phyloP scores from a whole-genome alignment of 1,140 invertebrate species.

The Cryptotermes secundus region DNA sequence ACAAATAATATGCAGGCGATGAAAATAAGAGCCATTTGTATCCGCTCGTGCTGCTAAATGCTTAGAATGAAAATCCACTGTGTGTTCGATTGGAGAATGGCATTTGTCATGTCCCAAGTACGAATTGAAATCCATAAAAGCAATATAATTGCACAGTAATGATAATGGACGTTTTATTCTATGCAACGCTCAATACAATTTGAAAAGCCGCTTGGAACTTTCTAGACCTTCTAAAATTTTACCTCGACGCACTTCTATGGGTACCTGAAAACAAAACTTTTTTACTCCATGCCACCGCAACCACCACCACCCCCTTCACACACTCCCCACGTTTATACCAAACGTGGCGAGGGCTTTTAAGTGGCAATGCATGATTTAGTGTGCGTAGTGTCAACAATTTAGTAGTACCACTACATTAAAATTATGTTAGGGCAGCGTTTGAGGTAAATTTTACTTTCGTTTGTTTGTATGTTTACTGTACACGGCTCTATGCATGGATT shows the following conservation, averaged over 20 bases:
- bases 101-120: neutral
- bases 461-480: neutral
- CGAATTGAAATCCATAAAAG: neutral
- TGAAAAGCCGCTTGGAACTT: neutral
- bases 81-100: neutral
- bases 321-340: too few species aligned
- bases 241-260: too few species aligned
- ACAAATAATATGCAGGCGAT: too few species aligned
- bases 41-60: too few species aligned
- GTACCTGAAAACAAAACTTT: neutral
- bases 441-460: conserved; percentile 11
- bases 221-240: neutral
- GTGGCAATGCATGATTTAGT: conserved; percentile 16
- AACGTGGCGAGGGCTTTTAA: neutral
- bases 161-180: neutral
- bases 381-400: neutral
- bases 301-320: too few species aligned
- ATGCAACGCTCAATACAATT: neutral
- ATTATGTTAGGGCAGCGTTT: neutral
- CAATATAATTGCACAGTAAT: neutral
- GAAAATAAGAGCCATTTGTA: too few species aligned
- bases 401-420: neutral
- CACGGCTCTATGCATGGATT: neutral
- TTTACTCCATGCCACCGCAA: too few species aligned
- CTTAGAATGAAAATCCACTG: neutral